A percentile compares a stretch with the other conserved stretches of the same genome.
Evolutionary conservation across 2,797 vertebrate genomes (phyloP).

Genomic region (Lerista edwardsae): DNA sequence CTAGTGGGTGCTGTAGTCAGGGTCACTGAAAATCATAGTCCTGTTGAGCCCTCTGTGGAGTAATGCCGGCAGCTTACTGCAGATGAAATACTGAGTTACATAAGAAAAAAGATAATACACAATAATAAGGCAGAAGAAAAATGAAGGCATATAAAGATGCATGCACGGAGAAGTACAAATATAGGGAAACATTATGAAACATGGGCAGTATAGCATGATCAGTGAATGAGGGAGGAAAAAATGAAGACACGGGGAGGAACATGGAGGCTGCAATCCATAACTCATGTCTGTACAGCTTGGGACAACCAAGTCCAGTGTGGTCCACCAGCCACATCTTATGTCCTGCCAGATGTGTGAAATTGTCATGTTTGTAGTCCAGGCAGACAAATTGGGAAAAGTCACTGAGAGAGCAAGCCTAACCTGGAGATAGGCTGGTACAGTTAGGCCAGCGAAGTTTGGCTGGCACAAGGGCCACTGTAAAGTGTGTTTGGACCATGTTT

Average conservation of each 20-base stretch:
- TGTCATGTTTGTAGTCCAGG: background rate
- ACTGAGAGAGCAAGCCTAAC: too few species aligned
- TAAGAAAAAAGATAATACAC: constrained; percentile 28
- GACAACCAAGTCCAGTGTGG: background rate
- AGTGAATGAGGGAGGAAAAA: background rate
- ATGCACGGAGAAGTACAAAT: background rate
- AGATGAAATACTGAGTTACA: constrained; percentile 16
- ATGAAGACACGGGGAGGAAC: background rate
- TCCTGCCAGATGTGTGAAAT: background rate
- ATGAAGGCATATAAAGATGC: background rate
- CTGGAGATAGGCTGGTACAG: too few species aligned
- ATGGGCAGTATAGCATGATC: background rate
- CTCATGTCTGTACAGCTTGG: background rate
- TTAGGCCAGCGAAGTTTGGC: too few species aligned
- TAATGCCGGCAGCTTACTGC: constrained; percentile 18
- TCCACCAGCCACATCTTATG: background rate
- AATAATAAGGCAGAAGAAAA: background rate
- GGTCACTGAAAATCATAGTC: constrained; percentile 33
- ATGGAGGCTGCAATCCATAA: background rate
- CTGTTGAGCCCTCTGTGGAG: constrained; percentile 2
- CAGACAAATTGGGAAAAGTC: too few species aligned
- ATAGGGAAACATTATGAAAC: constrained; percentile 10
- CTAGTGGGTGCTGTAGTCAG: constrained; percentile 23
- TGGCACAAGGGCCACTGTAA: too few species aligned
- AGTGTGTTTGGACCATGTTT: too few species aligned